These are phyloP conservation scores for Periophthalmodon schlosseri DNA, from an alignment of 2,113 vertebrate genomes.

Conservation along the genomic window DNA sequence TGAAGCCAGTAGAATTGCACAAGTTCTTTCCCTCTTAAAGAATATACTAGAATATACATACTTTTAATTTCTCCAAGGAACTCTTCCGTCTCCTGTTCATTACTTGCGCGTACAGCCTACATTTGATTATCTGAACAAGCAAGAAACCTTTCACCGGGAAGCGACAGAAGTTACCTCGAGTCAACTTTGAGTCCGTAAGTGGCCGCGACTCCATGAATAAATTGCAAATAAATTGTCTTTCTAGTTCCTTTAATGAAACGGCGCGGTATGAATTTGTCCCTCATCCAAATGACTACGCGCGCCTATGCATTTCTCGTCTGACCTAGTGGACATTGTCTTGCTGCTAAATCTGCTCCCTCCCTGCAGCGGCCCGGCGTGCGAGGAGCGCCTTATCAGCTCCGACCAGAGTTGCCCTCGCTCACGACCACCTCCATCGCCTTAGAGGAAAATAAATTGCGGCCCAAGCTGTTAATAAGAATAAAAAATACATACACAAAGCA, in stretches of 20 bases:
- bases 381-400: conserved; percentile 89
- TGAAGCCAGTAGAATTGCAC: not conserved
- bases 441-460: conserved; percentile 97
- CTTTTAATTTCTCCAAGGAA: not conserved
- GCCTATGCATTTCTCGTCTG: conserved; percentile 33
- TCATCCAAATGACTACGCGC: conserved; percentile 18
- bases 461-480: conserved; percentile 93
- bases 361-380: conserved; percentile 77
- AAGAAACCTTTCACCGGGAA: not conserved
- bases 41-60: too few species aligned
- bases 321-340: conserved; percentile 91
- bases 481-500: conserved; percentile 75
- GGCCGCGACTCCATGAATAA: not conserved
- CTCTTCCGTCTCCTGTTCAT: not conserved
- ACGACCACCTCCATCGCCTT: conserved; percentile 84
- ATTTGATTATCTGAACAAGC: not conserved
- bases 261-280: conserved; percentile 15
- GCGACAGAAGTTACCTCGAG: conserved; percentile 7
- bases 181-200: conserved; percentile 7
- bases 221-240: conserved; percentile 20
- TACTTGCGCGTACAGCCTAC: not conserved
- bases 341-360: conserved; percentile 89
- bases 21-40: not conserved
- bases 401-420: conserved; percentile 86
- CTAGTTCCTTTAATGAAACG: conserved; percentile 6